Conservation (phyloP, 2,797 vertebrate species). For the Remorina albescens region DNA sequence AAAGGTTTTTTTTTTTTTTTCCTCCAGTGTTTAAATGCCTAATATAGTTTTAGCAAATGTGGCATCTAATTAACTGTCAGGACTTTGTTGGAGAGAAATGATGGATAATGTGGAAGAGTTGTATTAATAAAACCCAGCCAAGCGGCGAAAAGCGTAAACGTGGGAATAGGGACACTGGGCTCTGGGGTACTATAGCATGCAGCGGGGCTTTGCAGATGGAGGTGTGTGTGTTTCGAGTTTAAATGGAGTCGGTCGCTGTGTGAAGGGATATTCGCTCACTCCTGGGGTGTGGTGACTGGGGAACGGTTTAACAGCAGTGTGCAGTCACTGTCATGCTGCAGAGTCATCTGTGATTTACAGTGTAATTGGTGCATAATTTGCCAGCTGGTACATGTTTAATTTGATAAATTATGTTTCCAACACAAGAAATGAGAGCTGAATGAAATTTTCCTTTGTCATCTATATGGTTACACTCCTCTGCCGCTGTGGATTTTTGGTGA, state of each 20-base stretch:
- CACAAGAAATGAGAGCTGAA: constrained; percentile 60
- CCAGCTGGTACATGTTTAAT: constrained; percentile 79
- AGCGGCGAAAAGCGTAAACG: constrained; percentile 73
- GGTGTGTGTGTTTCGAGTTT: constrained; percentile 61
- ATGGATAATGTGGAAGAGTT: constrained; percentile 86
- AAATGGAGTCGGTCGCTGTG: constrained; percentile 54
- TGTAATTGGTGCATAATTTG: constrained; percentile 82
- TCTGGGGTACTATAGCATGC: constrained; percentile 67
- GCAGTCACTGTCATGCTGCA: constrained; percentile 79
- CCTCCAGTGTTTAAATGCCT: constrained; percentile 80
- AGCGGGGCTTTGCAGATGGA: constrained; percentile 61
- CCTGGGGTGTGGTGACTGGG: constrained; percentile 50
- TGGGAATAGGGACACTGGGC: constrained; percentile 63
- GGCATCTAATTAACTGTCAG: constrained; percentile 92
- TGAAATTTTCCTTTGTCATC: constrained; percentile 40
- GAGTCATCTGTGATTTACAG: constrained; percentile 77
- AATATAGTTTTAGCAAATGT: constrained; percentile 85
- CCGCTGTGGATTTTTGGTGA: neutral
- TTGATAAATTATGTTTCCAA: constrained; percentile 73
- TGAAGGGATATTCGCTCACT: constrained; percentile 54
- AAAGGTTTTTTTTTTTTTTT: constrained; percentile 35
- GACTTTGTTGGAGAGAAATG: constrained; percentile 86
- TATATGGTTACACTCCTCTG: neutral
- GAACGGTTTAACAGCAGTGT: constrained; percentile 62
- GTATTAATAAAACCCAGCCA: constrained; percentile 85